Evolutionary conservation across 2,888 invertebrate genomes (phyloP).

Genomic region (Campoplex nolae): DNA sequence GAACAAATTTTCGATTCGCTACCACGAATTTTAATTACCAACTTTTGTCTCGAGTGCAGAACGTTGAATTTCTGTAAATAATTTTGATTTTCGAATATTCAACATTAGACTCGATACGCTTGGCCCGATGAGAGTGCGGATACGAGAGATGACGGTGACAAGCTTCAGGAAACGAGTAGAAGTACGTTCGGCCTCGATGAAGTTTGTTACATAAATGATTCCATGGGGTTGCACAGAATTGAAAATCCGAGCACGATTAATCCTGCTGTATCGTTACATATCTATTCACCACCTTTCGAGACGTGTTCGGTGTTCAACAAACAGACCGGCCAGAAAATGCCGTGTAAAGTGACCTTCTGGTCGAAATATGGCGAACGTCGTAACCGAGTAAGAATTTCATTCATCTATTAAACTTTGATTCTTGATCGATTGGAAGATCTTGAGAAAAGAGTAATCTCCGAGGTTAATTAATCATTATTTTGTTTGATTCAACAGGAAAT

Average conservation of each 20-base stretch:
- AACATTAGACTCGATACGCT: slow-evolving; percentile 87
- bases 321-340: slow-evolving; percentile 92
- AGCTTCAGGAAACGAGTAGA: slow-evolving; percentile 89
- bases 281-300: slow-evolving; percentile 97
- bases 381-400: slow-evolving; percentile 86
- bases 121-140: slow-evolving; percentile 88
- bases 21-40: not conserved
- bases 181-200: slow-evolving; percentile 90
- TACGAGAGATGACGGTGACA: slow-evolving; percentile 83
- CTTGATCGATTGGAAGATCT: not conserved
- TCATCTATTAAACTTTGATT: not conserved
- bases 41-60: not conserved
- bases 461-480: slow-evolving; percentile 7
- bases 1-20: too few relatives aligned
- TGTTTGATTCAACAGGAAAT: slow-evolving; percentile 77
- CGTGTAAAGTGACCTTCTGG: slow-evolving; percentile 94
- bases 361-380: slow-evolving; percentile 94
- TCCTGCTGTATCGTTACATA: slow-evolving; percentile 95
- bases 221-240: slow-evolving; percentile 97
- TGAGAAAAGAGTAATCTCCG: not conserved
- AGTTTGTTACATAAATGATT: slow-evolving; percentile 98
- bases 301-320: slow-evolving; percentile 96
- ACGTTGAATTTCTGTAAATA: not conserved
- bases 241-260: slow-evolving; percentile 97
- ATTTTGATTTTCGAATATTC: not conserved